Evolutionary conservation across 2,113 vertebrate species (phyloP).

Genomic region (Micromys minutus): DNA sequence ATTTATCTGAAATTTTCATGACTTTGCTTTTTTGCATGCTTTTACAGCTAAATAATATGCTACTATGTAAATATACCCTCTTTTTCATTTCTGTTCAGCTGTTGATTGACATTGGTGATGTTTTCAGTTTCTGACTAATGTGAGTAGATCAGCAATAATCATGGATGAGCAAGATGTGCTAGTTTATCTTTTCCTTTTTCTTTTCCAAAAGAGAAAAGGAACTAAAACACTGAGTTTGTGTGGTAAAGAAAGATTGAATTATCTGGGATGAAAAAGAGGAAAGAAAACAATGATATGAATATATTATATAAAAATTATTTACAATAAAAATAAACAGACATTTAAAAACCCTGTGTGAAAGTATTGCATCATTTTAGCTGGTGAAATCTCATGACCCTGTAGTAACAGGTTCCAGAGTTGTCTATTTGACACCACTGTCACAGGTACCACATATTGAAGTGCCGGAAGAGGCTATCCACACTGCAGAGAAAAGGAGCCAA

Average conservation of each 20-base stretch:
- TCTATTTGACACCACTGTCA: neutral
- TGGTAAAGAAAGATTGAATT: neutral
- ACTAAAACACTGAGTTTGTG: neutral
- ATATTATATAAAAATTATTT: neutral
- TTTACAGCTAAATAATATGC: neutral
- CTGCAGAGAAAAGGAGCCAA: neutral
- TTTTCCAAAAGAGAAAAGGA: neutral
- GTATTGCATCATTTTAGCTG: neutral
- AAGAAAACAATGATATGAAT: neutral
- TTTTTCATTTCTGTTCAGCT: neutral
- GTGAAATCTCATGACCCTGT: neutral
- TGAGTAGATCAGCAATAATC: neutral
- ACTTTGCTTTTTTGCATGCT: neutral
- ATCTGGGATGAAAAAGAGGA: neutral
- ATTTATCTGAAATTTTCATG: neutral
- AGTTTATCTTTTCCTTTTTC: neutral
- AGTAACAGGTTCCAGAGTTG: neutral
- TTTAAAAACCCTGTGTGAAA: neutral
- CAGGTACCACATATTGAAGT: neutral
- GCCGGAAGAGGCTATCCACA: neutral
- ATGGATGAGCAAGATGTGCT: neutral
- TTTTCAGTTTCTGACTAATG: neutral
- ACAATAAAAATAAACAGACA: neutral
- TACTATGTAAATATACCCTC: neutral
- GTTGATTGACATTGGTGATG: neutral